Evolutionary conservation across 2,888 invertebrate species (phyloP).

Genomic region (Erebia palarica): DNA sequence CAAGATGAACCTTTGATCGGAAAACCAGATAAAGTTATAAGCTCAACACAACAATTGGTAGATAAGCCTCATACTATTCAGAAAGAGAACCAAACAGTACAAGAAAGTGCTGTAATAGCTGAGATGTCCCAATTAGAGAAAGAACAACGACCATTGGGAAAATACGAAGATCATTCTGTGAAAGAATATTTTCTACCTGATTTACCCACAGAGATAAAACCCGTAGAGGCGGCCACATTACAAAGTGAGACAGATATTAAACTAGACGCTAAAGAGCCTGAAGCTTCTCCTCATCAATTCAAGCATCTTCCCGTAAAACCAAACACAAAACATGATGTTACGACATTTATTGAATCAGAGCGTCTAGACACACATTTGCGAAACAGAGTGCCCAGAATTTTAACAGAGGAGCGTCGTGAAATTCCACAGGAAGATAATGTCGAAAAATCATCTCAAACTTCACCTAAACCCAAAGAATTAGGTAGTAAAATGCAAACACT

Average conservation of each 20-base stretch:
- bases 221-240: conserved; percentile 52
- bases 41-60: neutral
- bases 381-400: neutral
- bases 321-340: conserved; percentile 51
- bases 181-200: conserved; percentile 6
- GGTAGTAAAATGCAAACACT: conserved; percentile 40
- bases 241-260: conserved; percentile 55
- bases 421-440: neutral
- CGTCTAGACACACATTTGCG: conserved; percentile 55
- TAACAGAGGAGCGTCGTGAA: neutral
- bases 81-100: neutral
- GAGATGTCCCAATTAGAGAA: neutral
- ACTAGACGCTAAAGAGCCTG: conserved; percentile 45
- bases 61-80: neutral
- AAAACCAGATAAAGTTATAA: neutral
- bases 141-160: neutral
- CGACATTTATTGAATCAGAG: conserved; percentile 63
- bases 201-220: conserved; percentile 46
- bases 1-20: neutral
- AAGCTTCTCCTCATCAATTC: conserved; percentile 56
- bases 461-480: neutral
- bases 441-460: conserved; percentile 29
- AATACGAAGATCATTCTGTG: neutral
- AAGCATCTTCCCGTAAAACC: conserved; percentile 35
- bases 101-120: neutral